Base-by-base conservation (phyloP, 2,113 vertebrate species). In the Hippocampus mohnikei region DNA sequence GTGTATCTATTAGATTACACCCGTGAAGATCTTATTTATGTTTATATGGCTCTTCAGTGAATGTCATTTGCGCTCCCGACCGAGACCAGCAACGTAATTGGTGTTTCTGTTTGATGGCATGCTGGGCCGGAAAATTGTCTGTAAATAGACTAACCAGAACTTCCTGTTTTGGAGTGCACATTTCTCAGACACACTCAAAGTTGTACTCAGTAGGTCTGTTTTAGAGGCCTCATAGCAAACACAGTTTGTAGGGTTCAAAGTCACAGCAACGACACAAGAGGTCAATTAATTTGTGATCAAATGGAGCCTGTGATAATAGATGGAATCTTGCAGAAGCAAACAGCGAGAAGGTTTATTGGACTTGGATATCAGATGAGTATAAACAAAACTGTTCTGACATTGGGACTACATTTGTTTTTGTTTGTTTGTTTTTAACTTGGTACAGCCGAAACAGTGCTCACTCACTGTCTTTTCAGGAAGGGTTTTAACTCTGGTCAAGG, bases 81-180 rank as follows among this genome's bases (percentile, higher is more conserved):
- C 42, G 41, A 64, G 40, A 23, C 21, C 20, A 8, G 12, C 15
- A 65, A 46, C 27, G 13, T 25, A 46, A 46, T 65, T 65, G 63
- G 2, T 10, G 23, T 60, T 60, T 29, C 58, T 46, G 16, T 42
- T 46, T 8, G 6, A 42, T 23, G 40, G 37, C 61, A 42, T 42
- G 37, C 61, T 42, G 61, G n/a, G 63, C 63, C 25, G 63, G 25
- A 44, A 46, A 44, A 65, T 44, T 46, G 63, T 46, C 23, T 27
- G 41, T 13, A 44, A 64, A 42, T 23, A 62, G 60, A 62, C 8
- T 21, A n/a, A 21, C 8, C 23, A 27, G 1, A 7, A 33, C 23
- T 6, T 59, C 56, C 6, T 59, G 56, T 59, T 59, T 60, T 55
- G 7, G 27, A 59, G 23, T 41, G 13, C 61, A 42, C 3, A 41